Evolutionary conservation across 1,140 invertebrate species (phyloP).

Genomic region (Oscheius sp.): DNA sequence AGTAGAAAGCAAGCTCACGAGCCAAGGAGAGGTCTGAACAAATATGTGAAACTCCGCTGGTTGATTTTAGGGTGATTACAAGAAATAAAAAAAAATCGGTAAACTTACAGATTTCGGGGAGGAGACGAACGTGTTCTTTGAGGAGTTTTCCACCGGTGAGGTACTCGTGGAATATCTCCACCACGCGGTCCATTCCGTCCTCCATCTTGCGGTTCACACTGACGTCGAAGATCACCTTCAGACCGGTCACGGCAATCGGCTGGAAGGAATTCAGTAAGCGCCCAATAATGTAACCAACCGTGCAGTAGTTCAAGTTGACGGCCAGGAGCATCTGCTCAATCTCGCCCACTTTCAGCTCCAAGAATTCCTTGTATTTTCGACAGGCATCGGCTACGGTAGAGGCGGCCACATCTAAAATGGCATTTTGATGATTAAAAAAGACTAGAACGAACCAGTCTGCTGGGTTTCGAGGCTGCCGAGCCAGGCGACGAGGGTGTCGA

Average conservation of each 20-base stretch:
- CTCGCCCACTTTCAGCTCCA: conserved; percentile 10
- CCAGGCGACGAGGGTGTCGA: too few species aligned
- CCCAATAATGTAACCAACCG: neutral
- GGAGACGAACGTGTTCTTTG: conserved; percentile 4
- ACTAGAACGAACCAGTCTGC: too few species aligned
- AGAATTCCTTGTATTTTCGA: conserved; percentile 14
- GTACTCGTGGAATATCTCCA: conserved; percentile 1
- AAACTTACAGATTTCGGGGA: conserved; percentile 22
- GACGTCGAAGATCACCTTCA: conserved; percentile 16
- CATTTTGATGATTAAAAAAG: neutral
- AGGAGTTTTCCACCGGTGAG: neutral
- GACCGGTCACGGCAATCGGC: neutral
- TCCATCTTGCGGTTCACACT: neutral
- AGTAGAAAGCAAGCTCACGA: neutral
- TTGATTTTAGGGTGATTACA: too few species aligned
- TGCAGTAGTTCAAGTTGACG: neutral
- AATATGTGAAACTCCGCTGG: too few species aligned
- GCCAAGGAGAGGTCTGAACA: conserved; percentile 13
- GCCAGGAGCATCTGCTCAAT: neutral
- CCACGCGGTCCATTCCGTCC: neutral
- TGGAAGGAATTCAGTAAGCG: neutral
- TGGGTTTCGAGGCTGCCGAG: too few species aligned
- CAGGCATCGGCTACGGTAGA: neutral
- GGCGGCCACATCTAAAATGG: conserved; percentile 7
- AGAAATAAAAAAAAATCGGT: neutral